A percentile compares a stretch with the other conserved stretches of the same genome.
These are phyloP conservation scores for Sylvicapra grimmia DNA, from an alignment of 2,113 vertebrate species.

Conservation along the genomic window DNA sequence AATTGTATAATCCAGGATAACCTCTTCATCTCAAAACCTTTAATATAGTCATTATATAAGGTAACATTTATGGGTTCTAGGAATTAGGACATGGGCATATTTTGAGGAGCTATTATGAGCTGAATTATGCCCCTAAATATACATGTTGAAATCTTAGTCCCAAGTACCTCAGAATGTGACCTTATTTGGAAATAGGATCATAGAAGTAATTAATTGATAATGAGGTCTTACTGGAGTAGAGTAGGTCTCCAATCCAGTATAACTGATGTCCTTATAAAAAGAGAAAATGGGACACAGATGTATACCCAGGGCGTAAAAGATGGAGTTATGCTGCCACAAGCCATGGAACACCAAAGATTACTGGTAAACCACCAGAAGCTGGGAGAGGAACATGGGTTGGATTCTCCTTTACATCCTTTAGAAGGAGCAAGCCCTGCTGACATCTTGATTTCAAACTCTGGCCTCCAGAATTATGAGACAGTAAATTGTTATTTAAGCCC, in stretches of 20 bases:
- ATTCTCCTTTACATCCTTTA: neutral
- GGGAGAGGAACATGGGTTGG: neutral
- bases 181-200: neutral
- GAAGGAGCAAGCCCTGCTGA: neutral
- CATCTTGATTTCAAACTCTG: conserved; percentile 23
- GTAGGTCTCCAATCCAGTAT: neutral
- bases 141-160: neutral
- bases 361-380: conserved; percentile 1
- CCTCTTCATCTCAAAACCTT: neutral
- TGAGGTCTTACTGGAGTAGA: neutral
- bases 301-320: neutral
- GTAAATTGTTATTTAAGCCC: conserved; percentile 15
- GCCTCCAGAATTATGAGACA: neutral
- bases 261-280: neutral
- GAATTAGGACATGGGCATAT: neutral
- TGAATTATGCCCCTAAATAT: neutral
- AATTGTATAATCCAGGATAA: neutral
- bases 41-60: conserved; percentile 10
- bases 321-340: neutral
- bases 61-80: neutral
- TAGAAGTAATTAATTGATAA: neutral
- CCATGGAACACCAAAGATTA: neutral
- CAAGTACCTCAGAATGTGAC: neutral
- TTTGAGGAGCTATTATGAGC: neutral
- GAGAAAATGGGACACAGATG: neutral